phyloP scores from a whole-genome alignment of 2,113 vertebrate genomes.

The Oreochromis spilurus region DNA sequence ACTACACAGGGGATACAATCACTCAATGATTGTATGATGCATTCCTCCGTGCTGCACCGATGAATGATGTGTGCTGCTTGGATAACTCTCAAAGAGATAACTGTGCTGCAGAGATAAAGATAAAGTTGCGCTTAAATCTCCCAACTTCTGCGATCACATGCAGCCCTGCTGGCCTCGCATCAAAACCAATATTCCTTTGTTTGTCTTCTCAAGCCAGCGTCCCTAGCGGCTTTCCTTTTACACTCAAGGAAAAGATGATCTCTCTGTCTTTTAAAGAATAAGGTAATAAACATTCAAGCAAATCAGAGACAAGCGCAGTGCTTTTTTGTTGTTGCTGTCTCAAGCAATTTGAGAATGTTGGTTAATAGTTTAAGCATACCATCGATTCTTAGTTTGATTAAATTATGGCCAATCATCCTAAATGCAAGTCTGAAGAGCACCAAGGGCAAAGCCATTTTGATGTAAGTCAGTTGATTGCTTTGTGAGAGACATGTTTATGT shows the following conservation, averaged over 20 bases:
- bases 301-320: background rate
- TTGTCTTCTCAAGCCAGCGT: background rate
- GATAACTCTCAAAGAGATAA: slow-evolving; percentile 40
- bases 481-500: slow-evolving; percentile 22
- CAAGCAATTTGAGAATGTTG: background rate
- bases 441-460: background rate
- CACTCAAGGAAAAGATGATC: background rate
- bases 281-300: background rate
- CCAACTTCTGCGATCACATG: background rate
- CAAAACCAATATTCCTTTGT: slow-evolving; percentile 11
- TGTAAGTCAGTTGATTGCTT: slow-evolving; percentile 10
- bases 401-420: slow-evolving; percentile 19
- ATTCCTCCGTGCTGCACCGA: background rate
- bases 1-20: slow-evolving; percentile 16
- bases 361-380: background rate
- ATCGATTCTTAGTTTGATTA: background rate
- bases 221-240: background rate
- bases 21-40: slow-evolving; percentile 15
- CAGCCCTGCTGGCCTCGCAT: slow-evolving; percentile 2
- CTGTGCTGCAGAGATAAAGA: slow-evolving; percentile 10
- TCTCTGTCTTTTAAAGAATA: background rate
- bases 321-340: background rate
- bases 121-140: slow-evolving; percentile 15
- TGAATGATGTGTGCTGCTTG: slow-evolving; percentile 21
- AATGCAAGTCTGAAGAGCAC: background rate